These are phyloP conservation scores for Lochmaea crataegi DNA, from an alignment of 2,888 invertebrate species.

Conservation along the genomic window DNA sequence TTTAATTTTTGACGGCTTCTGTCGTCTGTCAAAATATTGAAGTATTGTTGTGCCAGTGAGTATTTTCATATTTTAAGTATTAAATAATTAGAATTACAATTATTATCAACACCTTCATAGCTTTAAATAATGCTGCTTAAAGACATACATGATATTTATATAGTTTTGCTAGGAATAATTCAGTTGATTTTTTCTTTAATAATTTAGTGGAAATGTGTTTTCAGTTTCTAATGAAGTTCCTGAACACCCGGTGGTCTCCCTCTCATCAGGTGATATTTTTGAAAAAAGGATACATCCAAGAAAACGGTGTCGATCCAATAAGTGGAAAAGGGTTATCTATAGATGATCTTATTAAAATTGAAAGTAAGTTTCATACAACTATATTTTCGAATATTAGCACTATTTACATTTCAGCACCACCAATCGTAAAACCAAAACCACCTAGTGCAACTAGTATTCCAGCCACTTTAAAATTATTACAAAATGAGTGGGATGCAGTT, in stretches of 20 bases:
- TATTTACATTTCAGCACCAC: constrained; percentile 73
- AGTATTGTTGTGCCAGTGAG: constrained; percentile 73
- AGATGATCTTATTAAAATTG: constrained; percentile 93
- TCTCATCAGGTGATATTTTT: constrained; percentile 95
- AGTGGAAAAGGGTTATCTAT: constrained; percentile 87
- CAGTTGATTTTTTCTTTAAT: background rate
- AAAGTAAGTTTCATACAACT: constrained; percentile 72
- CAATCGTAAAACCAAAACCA: constrained; percentile 95
- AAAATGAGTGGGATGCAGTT: constrained; percentile 98
- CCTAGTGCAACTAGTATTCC: constrained; percentile 99
- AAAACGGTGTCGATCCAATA: constrained; percentile 97
- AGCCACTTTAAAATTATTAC: constrained; percentile 87
- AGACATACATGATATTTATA: background rate
- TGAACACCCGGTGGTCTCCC: constrained; percentile 96
- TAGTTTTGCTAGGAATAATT: background rate
- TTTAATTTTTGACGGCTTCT: constrained; percentile 4
- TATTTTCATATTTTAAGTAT: constrained; percentile 51
- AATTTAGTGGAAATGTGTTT: constrained; percentile 26
- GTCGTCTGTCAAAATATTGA: constrained; percentile 8
- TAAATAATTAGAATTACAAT: background rate
- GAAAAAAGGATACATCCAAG: constrained; percentile 92
- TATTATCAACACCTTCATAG: background rate
- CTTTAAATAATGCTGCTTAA: constrained; percentile 1
- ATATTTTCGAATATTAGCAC: constrained; percentile 3
- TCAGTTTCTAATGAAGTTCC: constrained; percentile 97